These are phyloP conservation scores for Mellivora capensis DNA, from an alignment of 2,113 vertebrate genomes.

Conservation along the genomic window DNA sequence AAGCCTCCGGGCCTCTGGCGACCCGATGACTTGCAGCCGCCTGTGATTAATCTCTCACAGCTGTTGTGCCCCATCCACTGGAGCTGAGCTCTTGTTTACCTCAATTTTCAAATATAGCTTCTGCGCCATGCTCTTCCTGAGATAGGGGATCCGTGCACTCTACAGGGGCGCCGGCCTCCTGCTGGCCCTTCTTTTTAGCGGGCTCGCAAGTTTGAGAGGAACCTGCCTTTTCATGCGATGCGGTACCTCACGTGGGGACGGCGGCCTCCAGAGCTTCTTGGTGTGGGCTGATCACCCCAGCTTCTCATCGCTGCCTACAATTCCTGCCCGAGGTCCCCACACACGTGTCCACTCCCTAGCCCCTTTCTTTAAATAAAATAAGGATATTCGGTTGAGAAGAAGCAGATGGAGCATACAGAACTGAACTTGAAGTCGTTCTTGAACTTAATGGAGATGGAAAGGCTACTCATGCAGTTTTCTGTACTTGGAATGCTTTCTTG, in stretches of 20 bases:
- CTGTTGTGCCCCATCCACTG: conserved; percentile 87
- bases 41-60: conserved; percentile 90
- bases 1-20: conserved; percentile 47
- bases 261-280: neutral
- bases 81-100: conserved; percentile 90
- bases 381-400: neutral
- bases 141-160: conserved; percentile 81
- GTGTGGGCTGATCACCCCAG: neutral
- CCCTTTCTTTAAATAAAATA: conserved; percentile 5
- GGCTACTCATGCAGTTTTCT: neutral
- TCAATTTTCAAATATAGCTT: conserved; percentile 89
- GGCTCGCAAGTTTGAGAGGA: neutral
- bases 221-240: neutral
- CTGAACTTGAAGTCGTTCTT: neutral
- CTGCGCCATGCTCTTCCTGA: conserved; percentile 86
- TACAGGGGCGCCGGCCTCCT: conserved; percentile 36
- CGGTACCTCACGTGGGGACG: neutral
- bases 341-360: neutral
- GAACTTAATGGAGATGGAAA: neutral
- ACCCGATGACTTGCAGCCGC: conserved; percentile 52
- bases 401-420: neutral
- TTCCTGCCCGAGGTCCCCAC: neutral
- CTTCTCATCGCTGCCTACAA: neutral
- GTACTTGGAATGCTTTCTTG: neutral
- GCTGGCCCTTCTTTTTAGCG: neutral